Evolutionary conservation across 2,113 vertebrate genomes (phyloP).

Genomic region (Australoheros scitulus): DNA sequence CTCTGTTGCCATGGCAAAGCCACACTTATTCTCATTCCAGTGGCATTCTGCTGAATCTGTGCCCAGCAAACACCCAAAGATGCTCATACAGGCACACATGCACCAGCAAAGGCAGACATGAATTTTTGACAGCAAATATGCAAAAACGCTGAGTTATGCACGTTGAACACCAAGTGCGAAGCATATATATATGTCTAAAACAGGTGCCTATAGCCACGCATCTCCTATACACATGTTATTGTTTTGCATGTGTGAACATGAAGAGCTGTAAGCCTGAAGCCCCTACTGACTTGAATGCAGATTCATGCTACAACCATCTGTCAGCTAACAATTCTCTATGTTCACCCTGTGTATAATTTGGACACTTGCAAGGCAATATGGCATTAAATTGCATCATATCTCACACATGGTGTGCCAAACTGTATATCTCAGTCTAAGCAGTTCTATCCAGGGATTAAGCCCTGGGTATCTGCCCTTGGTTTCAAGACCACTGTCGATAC

Average conservation of each 20-base stretch:
- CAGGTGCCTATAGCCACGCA: conserved; percentile 8
- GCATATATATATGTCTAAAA: neutral
- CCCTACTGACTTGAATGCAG: conserved; percentile 58
- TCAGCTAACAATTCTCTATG: conserved; percentile 48
- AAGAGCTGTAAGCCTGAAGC: conserved; percentile 38
- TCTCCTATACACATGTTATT: conserved; percentile 10
- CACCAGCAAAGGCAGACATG: neutral
- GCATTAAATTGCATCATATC: conserved; percentile 35
- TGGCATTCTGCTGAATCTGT: conserved; percentile 61
- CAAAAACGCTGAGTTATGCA: neutral
- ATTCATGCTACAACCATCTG: conserved; percentile 67
- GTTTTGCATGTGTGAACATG: conserved; percentile 48
- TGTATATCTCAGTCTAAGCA: conserved; percentile 36
- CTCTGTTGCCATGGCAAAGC: conserved; percentile 73
- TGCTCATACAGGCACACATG: neutral
- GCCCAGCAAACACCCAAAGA: conserved; percentile 53
- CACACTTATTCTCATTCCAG: conserved; percentile 68
- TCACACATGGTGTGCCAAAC: conserved; percentile 31
- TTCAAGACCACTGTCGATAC: conserved; percentile 12
- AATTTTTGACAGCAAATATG: conserved; percentile 5
- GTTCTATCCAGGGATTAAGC: conserved; percentile 25
- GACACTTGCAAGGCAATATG: conserved; percentile 34
- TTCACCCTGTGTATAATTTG: conserved; percentile 50
- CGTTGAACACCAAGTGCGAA: neutral
- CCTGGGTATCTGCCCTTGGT: conserved; percentile 32